Evolutionary conservation across 1,140 invertebrate genomes (phyloP).

Genomic region (Caenorhabditis inopinata): DNA sequence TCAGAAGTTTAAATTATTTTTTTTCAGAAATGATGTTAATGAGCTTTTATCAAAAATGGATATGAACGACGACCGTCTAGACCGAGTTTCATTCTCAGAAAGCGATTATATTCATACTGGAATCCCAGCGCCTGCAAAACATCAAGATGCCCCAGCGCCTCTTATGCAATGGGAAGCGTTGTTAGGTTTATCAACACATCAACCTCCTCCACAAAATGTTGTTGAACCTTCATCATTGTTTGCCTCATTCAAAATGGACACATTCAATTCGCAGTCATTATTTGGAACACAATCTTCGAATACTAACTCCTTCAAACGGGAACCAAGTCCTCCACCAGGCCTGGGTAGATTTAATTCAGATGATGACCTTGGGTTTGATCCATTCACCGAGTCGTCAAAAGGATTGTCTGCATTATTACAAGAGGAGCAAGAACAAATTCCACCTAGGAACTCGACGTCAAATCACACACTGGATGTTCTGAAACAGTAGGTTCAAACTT

Average conservation of each 20-base stretch:
- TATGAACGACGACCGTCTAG: constrained; percentile 13
- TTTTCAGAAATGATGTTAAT: neutral
- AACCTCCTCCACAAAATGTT: constrained; percentile 34
- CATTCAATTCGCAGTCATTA: neutral
- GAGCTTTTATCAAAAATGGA: neutral
- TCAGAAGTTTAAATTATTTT: neutral
- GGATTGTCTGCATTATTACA: constrained; percentile 55
- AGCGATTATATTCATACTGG: constrained; percentile 3
- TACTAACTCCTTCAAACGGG: constrained; percentile 20
- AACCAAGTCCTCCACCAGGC: neutral
- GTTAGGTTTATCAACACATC: constrained; percentile 45
- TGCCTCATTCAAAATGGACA: neutral
- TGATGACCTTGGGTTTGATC: constrained; percentile 56
- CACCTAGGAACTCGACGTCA: neutral
- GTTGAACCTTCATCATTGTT: neutral
- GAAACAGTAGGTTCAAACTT: constrained; percentile 5
- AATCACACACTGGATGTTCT: neutral
- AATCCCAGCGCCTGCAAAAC: constrained; percentile 25
- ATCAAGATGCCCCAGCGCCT: constrained; percentile 44
- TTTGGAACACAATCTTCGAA: constrained; percentile 27
- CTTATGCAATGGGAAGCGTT: constrained; percentile 46
- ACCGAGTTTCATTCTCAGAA: constrained; percentile 9
- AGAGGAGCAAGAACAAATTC: constrained; percentile 53
- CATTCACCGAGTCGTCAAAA: constrained; percentile 59
- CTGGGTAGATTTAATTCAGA: constrained; percentile 8